phyloP scores from a whole-genome alignment of 2,797 vertebrate species.

The Dermochelys coriacea region DNA sequence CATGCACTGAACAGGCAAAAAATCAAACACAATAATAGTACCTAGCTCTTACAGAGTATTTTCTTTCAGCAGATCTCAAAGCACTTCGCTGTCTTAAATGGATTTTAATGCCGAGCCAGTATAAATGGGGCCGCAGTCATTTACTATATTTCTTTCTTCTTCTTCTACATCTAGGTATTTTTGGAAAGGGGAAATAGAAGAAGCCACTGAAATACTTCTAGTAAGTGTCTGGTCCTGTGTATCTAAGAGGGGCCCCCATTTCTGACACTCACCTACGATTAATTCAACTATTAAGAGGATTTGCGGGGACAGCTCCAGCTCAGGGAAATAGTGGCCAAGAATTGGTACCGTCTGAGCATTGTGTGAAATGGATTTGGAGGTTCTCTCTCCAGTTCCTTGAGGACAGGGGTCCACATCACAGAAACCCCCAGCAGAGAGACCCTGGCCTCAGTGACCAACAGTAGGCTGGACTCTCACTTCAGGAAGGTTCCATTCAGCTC shows the following conservation, averaged over 20 bases:
- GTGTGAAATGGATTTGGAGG: neutral
- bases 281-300: neutral
- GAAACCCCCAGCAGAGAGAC: accelerated
- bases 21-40: neutral
- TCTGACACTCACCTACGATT: neutral
- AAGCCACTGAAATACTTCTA: constrained; percentile 88
- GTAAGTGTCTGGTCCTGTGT: constrained; percentile 73
- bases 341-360: neutral
- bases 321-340: neutral
- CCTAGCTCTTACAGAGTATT: neutral
- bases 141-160: neutral
- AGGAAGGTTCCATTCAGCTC: neutral
- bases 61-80: neutral
- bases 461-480: too few relatives aligned
- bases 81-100: neutral
- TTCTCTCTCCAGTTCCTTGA: neutral
- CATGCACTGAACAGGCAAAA: neutral
- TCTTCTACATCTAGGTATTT: constrained; percentile 84
- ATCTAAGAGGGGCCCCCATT: neutral
- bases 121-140: neutral
- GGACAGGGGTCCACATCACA: accelerated
- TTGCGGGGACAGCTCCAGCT: neutral
- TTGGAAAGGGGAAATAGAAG: constrained; percentile 91
- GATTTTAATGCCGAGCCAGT: neutral
- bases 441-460: neutral